A percentile compares a stretch with the other conserved stretches of the same genome.
phyloP scores from a whole-genome alignment of 1,140 invertebrate species.

The Neuroterus valhalla region DNA sequence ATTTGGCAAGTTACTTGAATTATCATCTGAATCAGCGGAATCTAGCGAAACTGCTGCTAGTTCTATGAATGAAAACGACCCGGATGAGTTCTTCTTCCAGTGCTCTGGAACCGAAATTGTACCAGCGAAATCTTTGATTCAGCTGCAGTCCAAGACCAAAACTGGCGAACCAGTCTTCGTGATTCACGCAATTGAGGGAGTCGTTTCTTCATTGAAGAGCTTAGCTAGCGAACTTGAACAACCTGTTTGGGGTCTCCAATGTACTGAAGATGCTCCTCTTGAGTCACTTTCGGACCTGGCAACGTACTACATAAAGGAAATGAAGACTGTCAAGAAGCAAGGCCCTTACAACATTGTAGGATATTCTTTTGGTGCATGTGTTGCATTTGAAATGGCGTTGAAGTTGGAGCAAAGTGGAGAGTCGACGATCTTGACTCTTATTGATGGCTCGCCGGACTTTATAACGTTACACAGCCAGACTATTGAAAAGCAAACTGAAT shows the following conservation, averaged over 20 bases:
- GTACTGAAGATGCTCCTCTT: conserved; percentile 84
- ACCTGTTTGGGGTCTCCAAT: conserved; percentile 94
- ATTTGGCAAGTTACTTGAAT: conserved; percentile 82
- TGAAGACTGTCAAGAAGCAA: conserved; percentile 84
- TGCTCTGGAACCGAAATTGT: conserved; percentile 73
- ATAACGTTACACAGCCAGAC: conserved; percentile 85
- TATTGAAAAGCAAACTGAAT: conserved; percentile 77
- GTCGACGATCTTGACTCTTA: conserved; percentile 82
- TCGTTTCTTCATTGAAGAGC: conserved; percentile 81
- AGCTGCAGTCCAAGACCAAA: conserved; percentile 76
- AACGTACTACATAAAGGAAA: conserved; percentile 85
- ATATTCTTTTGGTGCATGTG: conserved; percentile 94
- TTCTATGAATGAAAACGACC: conserved; percentile 37
- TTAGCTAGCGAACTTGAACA: conserved; percentile 82
- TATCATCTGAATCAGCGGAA: conserved; percentile 73
- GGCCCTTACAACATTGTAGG: conserved; percentile 92
- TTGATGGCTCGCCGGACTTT: conserved; percentile 95
- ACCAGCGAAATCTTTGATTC: conserved; percentile 80
- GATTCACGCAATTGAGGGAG: conserved; percentile 95
- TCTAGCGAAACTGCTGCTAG: conserved; percentile 27
- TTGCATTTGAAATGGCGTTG: conserved; percentile 95
- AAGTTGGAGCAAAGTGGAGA: conserved; percentile 84
- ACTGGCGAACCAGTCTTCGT: conserved; percentile 80
- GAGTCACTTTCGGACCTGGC: conserved; percentile 85
- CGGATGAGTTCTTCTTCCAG: conserved; percentile 58